These are phyloP conservation scores for Drosophila nigritarsus DNA, from an alignment of 2,888 invertebrate genomes.

Conservation along the genomic window DNA sequence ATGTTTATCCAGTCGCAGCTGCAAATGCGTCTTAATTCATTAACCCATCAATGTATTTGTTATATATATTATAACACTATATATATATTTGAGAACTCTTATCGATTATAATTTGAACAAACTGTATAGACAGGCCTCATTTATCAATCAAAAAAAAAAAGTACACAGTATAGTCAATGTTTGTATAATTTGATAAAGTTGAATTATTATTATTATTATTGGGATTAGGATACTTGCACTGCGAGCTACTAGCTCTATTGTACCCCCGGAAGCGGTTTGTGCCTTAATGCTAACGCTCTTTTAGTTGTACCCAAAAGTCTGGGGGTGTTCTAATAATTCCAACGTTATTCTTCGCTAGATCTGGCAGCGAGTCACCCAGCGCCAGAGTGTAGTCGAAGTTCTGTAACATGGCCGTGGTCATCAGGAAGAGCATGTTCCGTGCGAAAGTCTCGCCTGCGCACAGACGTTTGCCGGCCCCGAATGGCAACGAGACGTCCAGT, in stretches of 20 bases:
- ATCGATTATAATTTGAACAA: background rate
- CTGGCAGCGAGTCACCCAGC: slow-evolving; percentile 86
- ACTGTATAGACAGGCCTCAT: background rate
- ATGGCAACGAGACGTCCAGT: slow-evolving; percentile 88
- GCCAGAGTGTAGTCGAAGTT: slow-evolving; percentile 87
- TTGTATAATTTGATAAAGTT: background rate
- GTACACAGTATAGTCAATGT: background rate
- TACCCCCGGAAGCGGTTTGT: background rate
- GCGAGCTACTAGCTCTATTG: too few species aligned
- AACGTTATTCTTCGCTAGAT: slow-evolving; percentile 81
- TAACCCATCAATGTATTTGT: background rate
- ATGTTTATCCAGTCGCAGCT: background rate
- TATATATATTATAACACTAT: background rate
- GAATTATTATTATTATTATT: too few species aligned
- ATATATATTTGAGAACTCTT: background rate
- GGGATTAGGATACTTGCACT: too few species aligned
- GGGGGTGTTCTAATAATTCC: slow-evolving; percentile 87
- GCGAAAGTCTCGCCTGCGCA: slow-evolving; percentile 91
- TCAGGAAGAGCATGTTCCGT: slow-evolving; percentile 88
- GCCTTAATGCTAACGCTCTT: slow-evolving; percentile 56
- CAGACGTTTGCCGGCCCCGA: slow-evolving; percentile 89
- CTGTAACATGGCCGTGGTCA: slow-evolving; percentile 88
- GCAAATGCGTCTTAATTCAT: background rate
- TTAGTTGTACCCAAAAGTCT: slow-evolving; percentile 87
- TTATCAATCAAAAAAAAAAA: background rate